Evolutionary conservation across 2,113 vertebrate genomes (phyloP), one percentile per base, ranked within the genome.

Genomic region (Tragulus kanchil): DNA sequence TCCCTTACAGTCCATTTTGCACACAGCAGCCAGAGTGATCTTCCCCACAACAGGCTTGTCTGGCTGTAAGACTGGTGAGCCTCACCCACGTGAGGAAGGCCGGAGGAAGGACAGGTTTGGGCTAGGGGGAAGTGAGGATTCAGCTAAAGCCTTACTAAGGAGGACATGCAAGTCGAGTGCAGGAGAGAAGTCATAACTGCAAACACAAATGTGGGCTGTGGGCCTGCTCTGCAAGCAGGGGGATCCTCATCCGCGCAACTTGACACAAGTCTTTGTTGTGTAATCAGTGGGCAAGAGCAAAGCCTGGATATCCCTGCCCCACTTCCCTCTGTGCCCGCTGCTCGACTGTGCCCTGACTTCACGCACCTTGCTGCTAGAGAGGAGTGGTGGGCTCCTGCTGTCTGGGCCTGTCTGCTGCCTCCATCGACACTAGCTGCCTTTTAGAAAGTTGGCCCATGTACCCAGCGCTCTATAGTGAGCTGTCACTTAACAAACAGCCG

Each of bases 401-500:
- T 42, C 89, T 23, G 25, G 48, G 54, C 77, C 96, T 59, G 54
- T 65, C 61, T 56, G n/a, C 86, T n/a, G 31, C 86, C 59, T 85
- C 83, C 23, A 1, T 28, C 23, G 16, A 58, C 45, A n/a, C 84
- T 78, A 75, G 48, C 71, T 42, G 92, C 69, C 88, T 25, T 85
- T 81, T 56, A 67, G 78, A 79, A 75, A 69, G 77, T n/a, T n/a
- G 50, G 78, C 52, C 84, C 25, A 0, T 62, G 71, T 71, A 26
- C 84, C 73, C 12, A 4, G 79, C 19, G 45, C 90, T n/a, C 54
- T 84, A 64, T 69, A 65, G 52, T 83, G 54, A 79, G 89, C 56
- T 91, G 93, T 86, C 92, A 69, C 61, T 79, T 79, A 83, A 31
- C 84, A 90, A 9, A 50, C 67, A n/a, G 89, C 21, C 73, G 23